phyloP scores from a whole-genome alignment of 2,888 invertebrate species.

The Uropetala carovei region DNA sequence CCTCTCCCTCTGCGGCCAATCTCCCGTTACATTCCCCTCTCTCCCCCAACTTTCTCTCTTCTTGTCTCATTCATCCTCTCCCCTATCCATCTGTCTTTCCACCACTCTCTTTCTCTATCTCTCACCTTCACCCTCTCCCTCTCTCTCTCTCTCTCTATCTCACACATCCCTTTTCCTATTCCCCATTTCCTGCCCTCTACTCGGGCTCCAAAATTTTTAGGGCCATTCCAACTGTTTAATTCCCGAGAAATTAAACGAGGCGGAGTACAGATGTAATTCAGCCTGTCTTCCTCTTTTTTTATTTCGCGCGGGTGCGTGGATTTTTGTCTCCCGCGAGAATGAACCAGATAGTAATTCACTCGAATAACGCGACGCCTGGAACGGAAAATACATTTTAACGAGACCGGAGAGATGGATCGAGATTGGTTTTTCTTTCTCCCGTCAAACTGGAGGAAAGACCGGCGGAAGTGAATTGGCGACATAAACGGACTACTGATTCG shows the following conservation, averaged over 20 bases:
- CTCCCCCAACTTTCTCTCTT: background rate
- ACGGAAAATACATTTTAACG: no score
- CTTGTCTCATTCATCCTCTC: background rate
- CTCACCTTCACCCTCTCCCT: background rate
- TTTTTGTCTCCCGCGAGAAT: no score
- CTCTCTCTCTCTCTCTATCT: background rate
- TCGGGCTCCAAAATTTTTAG: background rate
- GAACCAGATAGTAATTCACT: no score
- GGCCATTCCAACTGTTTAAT: background rate
- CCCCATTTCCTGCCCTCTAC: background rate
- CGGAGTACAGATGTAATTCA: background rate
- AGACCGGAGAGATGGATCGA: no score
- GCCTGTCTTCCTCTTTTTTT: background rate
- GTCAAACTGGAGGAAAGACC: no score
- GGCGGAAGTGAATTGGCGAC: no score
- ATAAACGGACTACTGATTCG: no score
- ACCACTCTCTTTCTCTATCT: background rate
- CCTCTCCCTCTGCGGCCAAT: background rate
- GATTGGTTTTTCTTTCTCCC: no score
- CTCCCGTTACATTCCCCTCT: background rate
- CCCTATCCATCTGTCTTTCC: background rate
- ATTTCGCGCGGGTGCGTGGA: no score
- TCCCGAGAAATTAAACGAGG: background rate
- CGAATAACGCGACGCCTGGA: no score
- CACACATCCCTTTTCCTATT: background rate